phyloP scores from a whole-genome alignment of 92 coral and sea anemone genomes.

The Umimayanthus kanabou region DNA sequence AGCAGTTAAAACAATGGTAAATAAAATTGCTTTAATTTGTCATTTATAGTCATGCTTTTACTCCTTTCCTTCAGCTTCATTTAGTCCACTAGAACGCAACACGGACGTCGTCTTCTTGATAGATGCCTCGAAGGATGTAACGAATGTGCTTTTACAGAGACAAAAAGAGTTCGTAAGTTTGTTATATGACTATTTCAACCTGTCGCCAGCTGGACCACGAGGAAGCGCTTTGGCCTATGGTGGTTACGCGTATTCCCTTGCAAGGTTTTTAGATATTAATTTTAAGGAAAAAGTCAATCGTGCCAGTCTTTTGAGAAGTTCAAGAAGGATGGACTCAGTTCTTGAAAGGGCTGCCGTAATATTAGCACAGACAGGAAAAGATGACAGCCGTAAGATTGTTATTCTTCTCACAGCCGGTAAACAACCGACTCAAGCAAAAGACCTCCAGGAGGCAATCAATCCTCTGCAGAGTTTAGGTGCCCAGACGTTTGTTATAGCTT shows the following conservation, averaged over 20 bases:
- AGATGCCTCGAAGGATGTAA: constrained; percentile 9
- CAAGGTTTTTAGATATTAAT: not conserved
- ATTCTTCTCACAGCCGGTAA: constrained; percentile 22
- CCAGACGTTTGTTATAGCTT: constrained; percentile 40
- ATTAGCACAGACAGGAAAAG: constrained; percentile 6
- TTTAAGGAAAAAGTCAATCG: constrained; percentile 10
- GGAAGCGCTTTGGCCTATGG: constrained; percentile 16
- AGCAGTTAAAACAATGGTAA: too few species aligned
- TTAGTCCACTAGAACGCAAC: constrained; percentile 15
- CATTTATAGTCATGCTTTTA: not conserved
- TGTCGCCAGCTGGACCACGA: constrained; percentile 26
- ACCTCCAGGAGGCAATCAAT: constrained; percentile 12
- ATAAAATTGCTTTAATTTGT: not conserved
- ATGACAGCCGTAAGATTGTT: constrained; percentile 26
- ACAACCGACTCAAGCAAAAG: not conserved
- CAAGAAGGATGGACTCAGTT: constrained; percentile 18
- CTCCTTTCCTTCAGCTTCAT: not conserved
- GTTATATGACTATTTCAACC: constrained; percentile 26
- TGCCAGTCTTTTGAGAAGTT: not conserved
- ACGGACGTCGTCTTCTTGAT: constrained; percentile 26
- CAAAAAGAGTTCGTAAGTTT: constrained; percentile 19
- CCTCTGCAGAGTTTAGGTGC: constrained; percentile 5
- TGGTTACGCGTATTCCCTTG: not conserved
- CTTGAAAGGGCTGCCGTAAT: constrained; percentile 6
- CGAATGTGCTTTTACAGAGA: not conserved